Evolutionary conservation across 2,113 vertebrate genomes (phyloP).

Genomic region (Saccopteryx bilineata): DNA sequence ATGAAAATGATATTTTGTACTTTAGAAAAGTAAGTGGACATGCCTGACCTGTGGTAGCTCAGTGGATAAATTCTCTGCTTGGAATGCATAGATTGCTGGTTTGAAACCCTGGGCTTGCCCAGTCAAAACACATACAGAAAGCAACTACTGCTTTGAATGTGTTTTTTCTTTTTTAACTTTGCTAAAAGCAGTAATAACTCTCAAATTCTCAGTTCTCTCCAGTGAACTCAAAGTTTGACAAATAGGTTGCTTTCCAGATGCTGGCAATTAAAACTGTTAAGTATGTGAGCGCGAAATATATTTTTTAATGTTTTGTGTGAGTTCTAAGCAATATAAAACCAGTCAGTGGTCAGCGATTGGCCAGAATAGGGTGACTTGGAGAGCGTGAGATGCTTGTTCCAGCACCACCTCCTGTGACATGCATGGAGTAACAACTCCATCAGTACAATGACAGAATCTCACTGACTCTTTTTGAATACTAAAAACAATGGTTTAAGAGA

Average conservation of each 20-base stretch:
- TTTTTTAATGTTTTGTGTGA: background rate
- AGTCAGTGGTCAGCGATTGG: background rate
- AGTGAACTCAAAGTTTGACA: background rate
- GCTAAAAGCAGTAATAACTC: background rate
- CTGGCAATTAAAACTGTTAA: conserved; percentile 38
- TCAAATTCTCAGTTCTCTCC: conserved; percentile 1
- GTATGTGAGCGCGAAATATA: background rate
- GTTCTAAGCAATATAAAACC: background rate
- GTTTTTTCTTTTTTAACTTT: background rate
- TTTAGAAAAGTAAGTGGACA: background rate
- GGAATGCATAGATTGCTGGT: too few species aligned
- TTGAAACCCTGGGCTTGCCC: too few species aligned
- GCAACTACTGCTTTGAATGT: background rate
- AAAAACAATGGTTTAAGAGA: background rate
- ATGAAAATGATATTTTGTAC: background rate
- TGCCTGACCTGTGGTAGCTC: too few species aligned
- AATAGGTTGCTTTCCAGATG: conserved; percentile 22
- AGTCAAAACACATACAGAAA: too few species aligned
- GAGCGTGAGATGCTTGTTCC: accelerated
- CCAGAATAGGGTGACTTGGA: background rate
- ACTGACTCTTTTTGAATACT: background rate
- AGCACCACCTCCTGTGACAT: too few species aligned
- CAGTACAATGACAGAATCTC: background rate
- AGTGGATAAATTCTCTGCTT: too few species aligned
- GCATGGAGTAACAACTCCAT: background rate